A percentile compares a stretch with the other conserved stretches of the same genome.
Conservation (phyloP, 2,888 invertebrate genomes). For the Bimastos eiseni region DNA sequence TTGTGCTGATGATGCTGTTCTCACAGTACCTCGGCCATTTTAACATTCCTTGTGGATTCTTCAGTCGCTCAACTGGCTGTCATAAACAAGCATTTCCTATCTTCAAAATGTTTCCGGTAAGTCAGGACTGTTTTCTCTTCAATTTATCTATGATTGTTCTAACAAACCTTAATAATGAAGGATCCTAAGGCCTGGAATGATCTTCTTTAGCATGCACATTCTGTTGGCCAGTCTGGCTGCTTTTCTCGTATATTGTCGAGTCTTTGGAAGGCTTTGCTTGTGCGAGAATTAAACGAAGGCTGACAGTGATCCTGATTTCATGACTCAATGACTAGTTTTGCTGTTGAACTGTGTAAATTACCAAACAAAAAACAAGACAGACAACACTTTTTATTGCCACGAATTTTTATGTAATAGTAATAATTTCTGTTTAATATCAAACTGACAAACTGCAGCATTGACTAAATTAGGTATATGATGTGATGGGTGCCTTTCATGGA, state of each 20-base stretch:
- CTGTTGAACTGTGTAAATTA: not conserved
- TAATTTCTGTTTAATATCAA: too few species aligned
- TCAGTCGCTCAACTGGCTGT: slow-evolving; percentile 66
- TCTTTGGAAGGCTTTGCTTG: not conserved
- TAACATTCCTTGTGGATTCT: slow-evolving; percentile 50
- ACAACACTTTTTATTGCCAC: too few species aligned
- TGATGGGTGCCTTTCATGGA: too few species aligned
- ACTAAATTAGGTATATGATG: too few species aligned
- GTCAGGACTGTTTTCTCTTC: slow-evolving; percentile 31
- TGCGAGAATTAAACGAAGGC: not conserved
- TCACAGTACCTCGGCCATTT: slow-evolving; percentile 54
- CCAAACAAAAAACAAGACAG: too few species aligned
- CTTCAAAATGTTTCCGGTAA: slow-evolving; percentile 80
- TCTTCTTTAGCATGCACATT: not conserved
- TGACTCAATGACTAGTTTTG: not conserved
- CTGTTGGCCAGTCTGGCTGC: not conserved
- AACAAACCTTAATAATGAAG: not conserved
- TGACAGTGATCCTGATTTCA: not conserved
- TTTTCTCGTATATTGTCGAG: not conserved
- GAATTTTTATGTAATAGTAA: too few species aligned
- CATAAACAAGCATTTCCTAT: slow-evolving; percentile 70
- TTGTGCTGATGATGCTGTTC: slow-evolving; percentile 72
- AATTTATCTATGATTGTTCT: not conserved
- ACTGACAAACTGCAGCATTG: too few species aligned
- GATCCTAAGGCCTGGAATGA: not conserved